phyloP scores from a whole-genome alignment of 2,888 invertebrate species.

The Andrena haemorrhoa region DNA sequence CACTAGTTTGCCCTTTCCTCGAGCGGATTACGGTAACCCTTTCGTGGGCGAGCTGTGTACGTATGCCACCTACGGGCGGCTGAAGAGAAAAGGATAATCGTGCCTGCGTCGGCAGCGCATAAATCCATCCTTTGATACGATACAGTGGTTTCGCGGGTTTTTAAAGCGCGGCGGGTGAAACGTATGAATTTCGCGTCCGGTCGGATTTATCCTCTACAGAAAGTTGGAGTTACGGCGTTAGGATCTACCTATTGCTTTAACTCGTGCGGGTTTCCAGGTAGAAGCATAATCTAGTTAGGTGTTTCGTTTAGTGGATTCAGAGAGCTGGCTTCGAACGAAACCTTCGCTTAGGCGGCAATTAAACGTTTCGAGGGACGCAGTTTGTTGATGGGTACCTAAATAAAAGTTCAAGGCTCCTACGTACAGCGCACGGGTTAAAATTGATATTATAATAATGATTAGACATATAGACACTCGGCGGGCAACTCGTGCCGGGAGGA shows the following conservation, averaged over 20 bases:
- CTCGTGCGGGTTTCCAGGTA: background rate
- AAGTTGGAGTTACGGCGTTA: background rate
- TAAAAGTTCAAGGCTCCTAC: background rate
- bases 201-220: background rate
- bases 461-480: background rate
- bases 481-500: background rate
- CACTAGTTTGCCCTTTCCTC: too few relatives aligned
- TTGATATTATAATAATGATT: conserved; percentile 4
- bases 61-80: too few relatives aligned
- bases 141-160: background rate
- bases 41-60: too few relatives aligned
- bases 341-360: background rate
- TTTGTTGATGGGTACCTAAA: background rate
- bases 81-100: too few relatives aligned
- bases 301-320: background rate
- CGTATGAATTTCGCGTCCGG: background rate
- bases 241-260: background rate
- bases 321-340: background rate
- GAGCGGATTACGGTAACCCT: too few relatives aligned
- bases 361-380: background rate
- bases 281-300: background rate
- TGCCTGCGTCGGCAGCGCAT: too few relatives aligned
- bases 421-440: background rate
- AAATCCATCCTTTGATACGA: too few relatives aligned
- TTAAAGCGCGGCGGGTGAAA: background rate